phyloP scores from a whole-genome alignment of 2,797 vertebrate species.

The Rhincodon typus region DNA sequence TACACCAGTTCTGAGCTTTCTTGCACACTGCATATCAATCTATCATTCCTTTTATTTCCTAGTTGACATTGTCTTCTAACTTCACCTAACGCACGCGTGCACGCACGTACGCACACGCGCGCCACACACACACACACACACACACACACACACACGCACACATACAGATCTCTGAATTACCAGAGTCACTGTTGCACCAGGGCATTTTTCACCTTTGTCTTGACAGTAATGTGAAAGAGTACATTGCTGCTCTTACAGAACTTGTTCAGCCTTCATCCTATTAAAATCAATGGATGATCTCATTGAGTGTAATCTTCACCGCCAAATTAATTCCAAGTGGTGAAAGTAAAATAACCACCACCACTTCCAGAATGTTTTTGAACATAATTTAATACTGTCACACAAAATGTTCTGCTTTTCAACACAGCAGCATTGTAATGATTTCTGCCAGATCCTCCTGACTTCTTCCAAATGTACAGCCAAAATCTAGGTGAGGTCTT shows the following conservation, averaged over 20 bases:
- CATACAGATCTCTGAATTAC: too few relatives aligned
- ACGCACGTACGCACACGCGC: too few relatives aligned
- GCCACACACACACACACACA: too few relatives aligned
- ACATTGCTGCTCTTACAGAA: not conserved
- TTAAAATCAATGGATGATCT: not conserved
- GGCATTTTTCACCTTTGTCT: not conserved
- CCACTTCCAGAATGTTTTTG: not conserved
- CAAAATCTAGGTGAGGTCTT: not conserved
- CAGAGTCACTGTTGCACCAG: too few relatives aligned
- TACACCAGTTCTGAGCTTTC: not conserved
- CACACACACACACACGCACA: too few relatives aligned
- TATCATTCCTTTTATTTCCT: not conserved
- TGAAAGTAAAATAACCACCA: not conserved
- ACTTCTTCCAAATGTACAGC: not conserved
- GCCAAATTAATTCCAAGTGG: not conserved
- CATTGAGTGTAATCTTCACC: not conserved
- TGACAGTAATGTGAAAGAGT: not conserved
- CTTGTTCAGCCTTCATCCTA: not conserved
- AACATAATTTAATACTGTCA: not conserved
- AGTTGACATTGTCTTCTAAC: not conserved
- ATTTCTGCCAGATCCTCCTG: not conserved
- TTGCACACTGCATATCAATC: not conserved
- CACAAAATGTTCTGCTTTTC: not conserved
- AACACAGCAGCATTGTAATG: not conserved
- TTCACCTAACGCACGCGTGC: not conserved